Base-by-base conservation (phyloP, 1,140 invertebrate species). In the Orussus abietinus region DNA sequence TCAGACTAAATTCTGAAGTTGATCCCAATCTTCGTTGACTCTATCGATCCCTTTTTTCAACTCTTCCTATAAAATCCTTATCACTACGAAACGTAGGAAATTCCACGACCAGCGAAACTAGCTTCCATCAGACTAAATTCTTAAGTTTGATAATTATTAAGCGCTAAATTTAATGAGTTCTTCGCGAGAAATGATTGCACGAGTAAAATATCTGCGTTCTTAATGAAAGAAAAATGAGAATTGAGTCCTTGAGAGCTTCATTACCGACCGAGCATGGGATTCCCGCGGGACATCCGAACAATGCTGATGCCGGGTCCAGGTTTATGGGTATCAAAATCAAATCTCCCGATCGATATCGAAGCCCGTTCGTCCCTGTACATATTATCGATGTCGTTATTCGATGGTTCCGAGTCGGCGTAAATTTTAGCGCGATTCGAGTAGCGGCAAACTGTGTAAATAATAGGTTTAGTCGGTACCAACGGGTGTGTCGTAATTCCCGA, bases 361-460 rank as follows among this genome's bases (percentile, higher is more conserved):
- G 22, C 29, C 25, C 15, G 20, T 5, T 21, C 22, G 20, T 28
- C 28, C 20, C 32, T 42, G 40, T 42, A 42, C 12, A 42, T 42
- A 42, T 5, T 9, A 25, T 25, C 22, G n/a, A n/a, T 25, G n/a
- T 7, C n/a, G n/a, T n/a, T n/a, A 25, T n/a, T 7, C 6, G 6
- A 25, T 7, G 22, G n/a, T 7, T 7, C 22, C 6, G 6, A 25
- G 6, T 25, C 6, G 6, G n/a, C 6, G 6, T 6, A n/a, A n/a
- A 25, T n/a, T 25, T n/a, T 25, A 25, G n/a, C n/a, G 22, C n/a
- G 22, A 25, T 25, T 7, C 6, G 22, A n/a, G n/a, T 25, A 25
- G 22, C 6, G n/a, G n/a, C 6, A 25, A 25, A n/a, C n/a, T 7
- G n/a, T 25, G 22, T 25, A 25, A 25, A 25, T 25, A 25, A 7